Percentiles rank a stretch among this genome's conserved stretches.
Evolutionary conservation across 2,113 vertebrate genomes (phyloP).

Genomic region (Chaetops frenatus): DNA sequence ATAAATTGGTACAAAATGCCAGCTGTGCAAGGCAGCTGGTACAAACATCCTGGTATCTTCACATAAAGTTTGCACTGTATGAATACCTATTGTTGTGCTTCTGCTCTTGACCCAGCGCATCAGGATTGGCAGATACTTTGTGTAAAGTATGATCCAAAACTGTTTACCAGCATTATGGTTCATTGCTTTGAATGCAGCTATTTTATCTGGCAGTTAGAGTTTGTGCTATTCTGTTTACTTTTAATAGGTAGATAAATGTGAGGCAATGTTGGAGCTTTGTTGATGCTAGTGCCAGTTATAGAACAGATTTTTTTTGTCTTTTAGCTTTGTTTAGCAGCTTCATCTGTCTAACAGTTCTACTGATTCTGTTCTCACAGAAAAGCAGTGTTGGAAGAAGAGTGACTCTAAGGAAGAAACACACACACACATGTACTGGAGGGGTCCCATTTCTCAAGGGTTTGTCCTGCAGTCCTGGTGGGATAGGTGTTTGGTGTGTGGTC

Average conservation of each 20-base stretch:
- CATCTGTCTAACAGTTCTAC: neutral
- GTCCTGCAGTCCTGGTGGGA: neutral
- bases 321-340: neutral
- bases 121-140: neutral
- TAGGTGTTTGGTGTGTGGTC: neutral
- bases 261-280: neutral
- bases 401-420: neutral
- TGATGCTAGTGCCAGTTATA: neutral
- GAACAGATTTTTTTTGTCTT: neutral
- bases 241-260: neutral
- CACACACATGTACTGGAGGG: fast-evolving
- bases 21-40: neutral
- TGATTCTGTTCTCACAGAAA: neutral
- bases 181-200: neutral
- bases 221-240: neutral
- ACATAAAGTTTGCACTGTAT: neutral
- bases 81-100: neutral
- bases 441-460: neutral
- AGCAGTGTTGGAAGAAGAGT: neutral
- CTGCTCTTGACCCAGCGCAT: neutral
- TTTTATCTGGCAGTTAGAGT: neutral
- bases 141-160: neutral
- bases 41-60: neutral
- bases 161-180: neutral
- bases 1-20: too few relatives aligned